Evolutionary conservation across 2,888 invertebrate species (phyloP), one percentile per base, ranked within the genome.

Genomic region (Schizaphis graminum): DNA sequence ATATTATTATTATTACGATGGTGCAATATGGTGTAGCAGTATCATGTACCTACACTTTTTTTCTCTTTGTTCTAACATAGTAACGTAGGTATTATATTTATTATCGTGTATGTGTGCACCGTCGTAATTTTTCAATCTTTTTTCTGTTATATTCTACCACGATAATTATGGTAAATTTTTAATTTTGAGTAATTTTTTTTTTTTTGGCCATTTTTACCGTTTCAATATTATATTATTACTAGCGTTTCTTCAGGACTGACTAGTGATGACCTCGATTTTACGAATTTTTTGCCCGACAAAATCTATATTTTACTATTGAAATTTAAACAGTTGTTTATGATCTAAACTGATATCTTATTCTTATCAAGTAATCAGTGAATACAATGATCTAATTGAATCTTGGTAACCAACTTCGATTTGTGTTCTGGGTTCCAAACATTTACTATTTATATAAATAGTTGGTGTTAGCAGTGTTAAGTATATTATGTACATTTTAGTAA

Each of bases 331-430:
- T 91, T 85, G 56, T 67, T 67, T 24, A 21, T 21, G 26, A 28
- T 91, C n/a, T n/a, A 67, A 92, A 92, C 44, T 89, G 67, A 44
- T 92, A 88, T 88, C 67, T 53, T 77, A 41, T 92, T 92, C 41
- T 92, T 92, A 89, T 92, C 92, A 89, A 56, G 41, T 89, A 77
- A 86, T 57, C 85, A 57, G 21, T 49, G 44, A 56, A 47, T 85
- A 85, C n/a, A 56, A 35, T 77, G 77, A 35, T 35, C 0, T 84
- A 41, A 11, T 67, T 21, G 8, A 35, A 28, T 77, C 26, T 77
- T 35, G 8, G 16, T 91, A 44, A 26, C 28, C 44, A 21, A 49
- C 8, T 77, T 41, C 21, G 35, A 24, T 13, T 84, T 56, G n/a
- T 86, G 24, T 24, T 57, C 24, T 24, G 24, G n/a, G 10, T 86